Conservation (phyloP, 2,113 vertebrate genomes). For the Mormyrus iriodes region DNA sequence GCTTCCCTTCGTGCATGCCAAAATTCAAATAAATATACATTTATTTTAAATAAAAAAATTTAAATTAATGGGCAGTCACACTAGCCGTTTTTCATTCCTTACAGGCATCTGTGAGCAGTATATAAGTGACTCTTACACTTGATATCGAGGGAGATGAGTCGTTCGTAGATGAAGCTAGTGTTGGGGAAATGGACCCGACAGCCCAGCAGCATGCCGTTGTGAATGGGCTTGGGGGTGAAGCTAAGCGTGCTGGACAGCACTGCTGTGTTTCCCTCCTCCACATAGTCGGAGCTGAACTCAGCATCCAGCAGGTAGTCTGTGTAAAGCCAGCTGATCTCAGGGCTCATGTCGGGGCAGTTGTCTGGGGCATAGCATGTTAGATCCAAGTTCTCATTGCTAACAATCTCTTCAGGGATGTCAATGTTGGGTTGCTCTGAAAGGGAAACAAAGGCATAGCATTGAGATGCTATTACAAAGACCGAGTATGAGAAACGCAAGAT, state of each 20-base stretch:
- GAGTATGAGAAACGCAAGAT: background rate
- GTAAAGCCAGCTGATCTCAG: constrained; percentile 78
- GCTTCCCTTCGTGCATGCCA: background rate
- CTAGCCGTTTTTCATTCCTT: background rate
- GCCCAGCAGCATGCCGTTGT: constrained; percentile 74
- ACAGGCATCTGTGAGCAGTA: background rate
- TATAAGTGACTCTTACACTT: constrained; percentile 68
- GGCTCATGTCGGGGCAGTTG: constrained; percentile 79
- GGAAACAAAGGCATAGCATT: background rate
- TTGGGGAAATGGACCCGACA: constrained; percentile 77
- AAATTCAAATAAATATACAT: background rate
- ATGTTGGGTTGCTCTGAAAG: constrained; percentile 74
- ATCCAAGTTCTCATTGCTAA: constrained; percentile 70
- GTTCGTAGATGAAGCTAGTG: constrained; percentile 72
- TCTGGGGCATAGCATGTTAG: constrained; percentile 78
- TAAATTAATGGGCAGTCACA: background rate
- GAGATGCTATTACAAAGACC: background rate
- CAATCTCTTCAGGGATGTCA: constrained; percentile 70
- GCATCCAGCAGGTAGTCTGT: constrained; percentile 74
- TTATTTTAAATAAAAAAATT: too few species aligned
- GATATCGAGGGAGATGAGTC: constrained; percentile 71
- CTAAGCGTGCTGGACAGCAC: constrained; percentile 70
- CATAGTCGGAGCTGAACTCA: constrained; percentile 57
- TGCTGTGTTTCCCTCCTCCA: constrained; percentile 73
- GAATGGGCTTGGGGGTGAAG: constrained; percentile 72